A percentile compares a stretch with the other conserved stretches of the same genome.
These are phyloP conservation scores for Trichechus manatus DNA, from an alignment of 2,113 vertebrate genomes.

Conservation along the genomic window DNA sequence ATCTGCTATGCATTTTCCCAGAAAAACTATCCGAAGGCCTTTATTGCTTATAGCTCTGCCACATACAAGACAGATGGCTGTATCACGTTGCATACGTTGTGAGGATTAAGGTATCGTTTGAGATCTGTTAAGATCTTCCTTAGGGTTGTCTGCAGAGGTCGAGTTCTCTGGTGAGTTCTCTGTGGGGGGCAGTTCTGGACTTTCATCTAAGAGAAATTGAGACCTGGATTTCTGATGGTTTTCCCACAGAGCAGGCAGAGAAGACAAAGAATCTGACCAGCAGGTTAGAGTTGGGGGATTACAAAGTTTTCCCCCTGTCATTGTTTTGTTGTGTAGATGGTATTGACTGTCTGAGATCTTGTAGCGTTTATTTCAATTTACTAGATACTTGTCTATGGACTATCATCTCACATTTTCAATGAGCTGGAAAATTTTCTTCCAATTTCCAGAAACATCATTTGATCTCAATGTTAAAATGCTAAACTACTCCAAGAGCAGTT, in stretches of 20 bases:
- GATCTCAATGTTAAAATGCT: accelerated
- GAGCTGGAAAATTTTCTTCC: background rate
- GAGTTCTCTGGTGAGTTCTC: background rate
- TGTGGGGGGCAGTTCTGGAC: background rate
- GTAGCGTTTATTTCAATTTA: background rate
- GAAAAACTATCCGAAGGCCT: slow-evolving; percentile 42
- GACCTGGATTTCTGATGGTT: background rate
- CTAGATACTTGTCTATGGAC: background rate
- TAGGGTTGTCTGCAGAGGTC: background rate
- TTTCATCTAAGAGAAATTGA: background rate
- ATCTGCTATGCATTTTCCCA: background rate
- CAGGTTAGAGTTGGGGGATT: too few relatives aligned
- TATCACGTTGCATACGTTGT: background rate
- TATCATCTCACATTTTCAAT: background rate
- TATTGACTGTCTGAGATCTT: background rate
- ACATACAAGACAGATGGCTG: background rate
- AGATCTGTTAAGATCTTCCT: background rate
- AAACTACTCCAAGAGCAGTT: background rate
- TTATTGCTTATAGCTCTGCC: background rate
- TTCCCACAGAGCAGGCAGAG: background rate
- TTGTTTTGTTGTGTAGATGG: background rate
- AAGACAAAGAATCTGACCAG: background rate
- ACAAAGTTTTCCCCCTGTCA: background rate
- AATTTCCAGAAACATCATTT: background rate
- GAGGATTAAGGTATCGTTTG: background rate